Percentiles rank a stretch among this genome's conserved stretches.
Conservation (phyloP, 1,140 invertebrate genomes). For the Schlechtendalia chinensis region DNA sequence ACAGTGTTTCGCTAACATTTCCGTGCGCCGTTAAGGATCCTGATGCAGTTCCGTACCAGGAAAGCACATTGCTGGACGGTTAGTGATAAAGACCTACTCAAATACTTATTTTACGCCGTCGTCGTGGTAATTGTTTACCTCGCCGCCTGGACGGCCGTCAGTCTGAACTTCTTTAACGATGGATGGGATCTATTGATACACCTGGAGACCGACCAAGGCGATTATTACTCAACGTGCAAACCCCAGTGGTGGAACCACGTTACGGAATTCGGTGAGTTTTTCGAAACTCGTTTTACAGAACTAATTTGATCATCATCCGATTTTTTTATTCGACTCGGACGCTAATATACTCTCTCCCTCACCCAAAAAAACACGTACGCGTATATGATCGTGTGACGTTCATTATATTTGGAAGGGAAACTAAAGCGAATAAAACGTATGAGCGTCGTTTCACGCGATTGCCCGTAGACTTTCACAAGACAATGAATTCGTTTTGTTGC, state of each 20-base stretch:
- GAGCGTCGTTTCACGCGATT: no score
- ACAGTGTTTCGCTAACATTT: no score
- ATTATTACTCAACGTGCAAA: constrained; percentile 67
- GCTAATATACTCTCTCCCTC: no score
- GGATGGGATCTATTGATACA: constrained; percentile 59
- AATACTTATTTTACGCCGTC: constrained; percentile 74
- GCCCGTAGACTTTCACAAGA: no score
- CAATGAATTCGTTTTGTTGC: no score
- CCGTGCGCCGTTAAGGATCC: constrained; percentile 56
- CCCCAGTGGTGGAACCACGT: constrained; percentile 87
- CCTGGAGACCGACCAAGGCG: constrained; percentile 58
- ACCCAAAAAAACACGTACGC: no score
- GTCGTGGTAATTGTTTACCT: constrained; percentile 78
- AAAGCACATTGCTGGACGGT: constrained; percentile 87
- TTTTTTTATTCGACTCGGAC: no score
- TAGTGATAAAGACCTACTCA: constrained; percentile 78
- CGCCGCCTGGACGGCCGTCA: constrained; percentile 78
- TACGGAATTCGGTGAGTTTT: constrained; percentile 68
- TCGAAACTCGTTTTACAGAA: no score
- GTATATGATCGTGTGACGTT: no score
- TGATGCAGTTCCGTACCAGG: constrained; percentile 77
- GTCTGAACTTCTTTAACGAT: constrained; percentile 61
- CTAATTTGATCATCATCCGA: no score
- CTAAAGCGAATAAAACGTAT: no score
- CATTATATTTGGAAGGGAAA: no score